Conservation (phyloP, 2,888 invertebrate species). For the Sympetrum striolatum region DNA sequence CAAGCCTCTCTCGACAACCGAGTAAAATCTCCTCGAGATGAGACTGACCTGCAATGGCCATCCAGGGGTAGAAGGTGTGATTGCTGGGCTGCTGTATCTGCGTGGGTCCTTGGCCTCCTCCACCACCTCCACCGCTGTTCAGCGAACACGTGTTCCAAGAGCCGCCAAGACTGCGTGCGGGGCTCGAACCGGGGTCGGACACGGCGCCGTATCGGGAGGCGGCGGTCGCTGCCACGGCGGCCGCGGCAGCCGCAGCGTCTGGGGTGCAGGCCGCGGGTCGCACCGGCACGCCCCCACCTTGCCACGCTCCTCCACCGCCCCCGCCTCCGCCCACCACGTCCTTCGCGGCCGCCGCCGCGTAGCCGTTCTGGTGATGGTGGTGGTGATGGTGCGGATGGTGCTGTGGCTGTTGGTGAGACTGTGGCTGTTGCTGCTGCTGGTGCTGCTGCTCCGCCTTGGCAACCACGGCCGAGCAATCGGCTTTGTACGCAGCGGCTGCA, state of each 20-base stretch:
- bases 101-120: slow-evolving; percentile 73
- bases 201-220: slow-evolving; percentile 75
- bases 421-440: slow-evolving; percentile 52
- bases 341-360: slow-evolving; percentile 73
- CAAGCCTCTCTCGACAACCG: background rate
- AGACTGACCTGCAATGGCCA: slow-evolving; percentile 96
- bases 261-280: slow-evolving; percentile 90
- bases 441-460: slow-evolving; percentile 49
- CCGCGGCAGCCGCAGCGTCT: slow-evolving; percentile 64
- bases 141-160: slow-evolving; percentile 90
- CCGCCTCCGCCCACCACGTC: slow-evolving; percentile 68
- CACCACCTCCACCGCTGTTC: slow-evolving; percentile 72
- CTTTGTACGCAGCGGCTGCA: slow-evolving; percentile 50
- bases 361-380: slow-evolving; percentile 64
- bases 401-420: slow-evolving; percentile 10
- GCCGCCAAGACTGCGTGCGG: slow-evolving; percentile 65
- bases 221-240: slow-evolving; percentile 82
- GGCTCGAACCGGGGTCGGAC: slow-evolving; percentile 75
- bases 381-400: slow-evolving; percentile 32
- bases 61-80: slow-evolving; percentile 97
- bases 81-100: slow-evolving; percentile 88
- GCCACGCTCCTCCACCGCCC: slow-evolving; percentile 66
- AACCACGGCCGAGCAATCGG: slow-evolving; percentile 51
- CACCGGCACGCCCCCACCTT: slow-evolving; percentile 69
- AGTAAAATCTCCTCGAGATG: background rate